Evolutionary conservation across 2,113 vertebrate species (phyloP), one percentile per base, ranked within the genome.

Genomic region (Equus przewalskii): DNA sequence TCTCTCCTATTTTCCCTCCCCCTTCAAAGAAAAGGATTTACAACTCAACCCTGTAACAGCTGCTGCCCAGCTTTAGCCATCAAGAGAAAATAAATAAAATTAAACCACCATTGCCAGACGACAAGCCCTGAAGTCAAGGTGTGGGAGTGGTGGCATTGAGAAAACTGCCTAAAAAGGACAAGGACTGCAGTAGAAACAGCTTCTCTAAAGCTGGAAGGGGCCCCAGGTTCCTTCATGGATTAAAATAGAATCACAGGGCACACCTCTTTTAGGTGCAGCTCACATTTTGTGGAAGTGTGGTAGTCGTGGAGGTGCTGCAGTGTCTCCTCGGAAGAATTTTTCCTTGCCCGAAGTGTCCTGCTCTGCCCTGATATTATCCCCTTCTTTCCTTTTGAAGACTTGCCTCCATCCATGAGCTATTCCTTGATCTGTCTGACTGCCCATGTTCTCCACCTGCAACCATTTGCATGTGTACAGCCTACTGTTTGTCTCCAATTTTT

Each of bases 61-160:
- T 98, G 98, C 98, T 98, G 95, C 94, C 98, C 95, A 76, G 98
- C 97, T 97, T 98, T 98, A 97, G 44, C 98, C 85, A 97, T 97
- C 98, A 95, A 96, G 97, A 98, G 98, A 97, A 98, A 98, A 98
- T 96, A 98, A 98, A 98, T 98, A 98, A 98, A 98, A 98, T 98
- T 98, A 98, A 98, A 93, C 88, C 0, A 96, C 97, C 87, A 91
- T 96, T 76, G 4, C 97, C 96, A 97, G 96, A 92, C 96, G 81
- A 64, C 89, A 94, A 54, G 92, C 46, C 94, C 98, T 13, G 97
- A 97, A 98, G 98, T 97, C 98, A 96, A 98, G 18, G 97, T 8
- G 41, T 98, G 97, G 94, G 94, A 95, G 94, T 97, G 94, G 98
- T 93, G 92, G 79, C 95, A 0, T 26, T 26, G 36, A 95, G 90